phyloP scores from a whole-genome alignment of 2,888 invertebrate genomes.

The Formica aserva region DNA sequence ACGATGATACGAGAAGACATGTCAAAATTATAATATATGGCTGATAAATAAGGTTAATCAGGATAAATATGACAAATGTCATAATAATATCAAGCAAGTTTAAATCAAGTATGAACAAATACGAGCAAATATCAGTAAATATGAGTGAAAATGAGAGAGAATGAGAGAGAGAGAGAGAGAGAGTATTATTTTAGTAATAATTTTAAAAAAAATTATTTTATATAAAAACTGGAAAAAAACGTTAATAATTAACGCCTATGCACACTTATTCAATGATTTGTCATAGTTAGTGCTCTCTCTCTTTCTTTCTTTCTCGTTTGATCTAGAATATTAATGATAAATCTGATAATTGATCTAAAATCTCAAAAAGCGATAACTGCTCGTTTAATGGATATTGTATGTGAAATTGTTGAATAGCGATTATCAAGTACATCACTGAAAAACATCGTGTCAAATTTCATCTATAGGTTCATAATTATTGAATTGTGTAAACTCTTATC shows the following conservation, averaged over 20 bases:
- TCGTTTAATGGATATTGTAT: neutral
- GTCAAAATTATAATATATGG: neutral
- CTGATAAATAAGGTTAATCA: neutral
- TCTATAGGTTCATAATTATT: neutral
- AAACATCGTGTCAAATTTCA: neutral
- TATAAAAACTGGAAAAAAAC: neutral
- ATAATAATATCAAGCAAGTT: neutral
- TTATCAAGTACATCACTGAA: neutral
- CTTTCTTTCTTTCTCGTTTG: neutral
- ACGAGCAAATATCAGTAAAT: neutral
- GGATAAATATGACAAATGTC: neutral
- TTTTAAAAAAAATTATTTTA: neutral
- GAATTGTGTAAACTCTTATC: neutral
- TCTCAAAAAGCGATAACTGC: neutral
- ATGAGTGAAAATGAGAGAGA: neutral
- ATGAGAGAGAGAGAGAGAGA: too few relatives aligned
- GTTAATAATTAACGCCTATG: neutral
- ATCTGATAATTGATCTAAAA: neutral
- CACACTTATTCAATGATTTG: neutral
- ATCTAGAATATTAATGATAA: neutral
- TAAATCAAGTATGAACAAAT: neutral
- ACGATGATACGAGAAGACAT: neutral
- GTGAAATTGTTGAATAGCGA: neutral
- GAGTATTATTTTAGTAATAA: neutral
- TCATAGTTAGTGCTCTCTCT: neutral